Conservation (phyloP, 2,797 vertebrate genomes). For the Poecilia gillii region DNA sequence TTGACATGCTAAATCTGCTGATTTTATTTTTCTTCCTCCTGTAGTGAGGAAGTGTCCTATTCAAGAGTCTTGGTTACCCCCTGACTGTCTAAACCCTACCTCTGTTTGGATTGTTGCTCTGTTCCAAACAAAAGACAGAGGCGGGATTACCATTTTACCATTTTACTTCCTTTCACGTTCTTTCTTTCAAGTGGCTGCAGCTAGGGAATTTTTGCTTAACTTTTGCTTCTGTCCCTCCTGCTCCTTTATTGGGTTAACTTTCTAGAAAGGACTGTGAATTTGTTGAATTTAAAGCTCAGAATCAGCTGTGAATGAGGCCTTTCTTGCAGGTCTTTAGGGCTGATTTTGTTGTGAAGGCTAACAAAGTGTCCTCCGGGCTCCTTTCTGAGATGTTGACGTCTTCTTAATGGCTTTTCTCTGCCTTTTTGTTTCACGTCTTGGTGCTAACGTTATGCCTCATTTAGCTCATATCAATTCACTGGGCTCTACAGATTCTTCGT, state of each 20-base stretch:
- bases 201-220: constrained; percentile 57
- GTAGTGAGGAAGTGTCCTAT: constrained; percentile 87
- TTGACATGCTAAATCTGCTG: constrained; percentile 88
- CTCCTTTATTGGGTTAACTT: constrained; percentile 13
- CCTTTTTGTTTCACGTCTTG: constrained; percentile 78
- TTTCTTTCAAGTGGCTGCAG: constrained; percentile 77
- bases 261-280: constrained; percentile 42
- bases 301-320: constrained; percentile 58
- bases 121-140: constrained; percentile 84
- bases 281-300: constrained; percentile 56
- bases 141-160: constrained; percentile 79
- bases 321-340: constrained; percentile 51
- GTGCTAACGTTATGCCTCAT: constrained; percentile 83
- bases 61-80: constrained; percentile 82
- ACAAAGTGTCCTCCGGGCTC: constrained; percentile 77
- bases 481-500: constrained; percentile 65
- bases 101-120: constrained; percentile 85
- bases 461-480: constrained; percentile 79
- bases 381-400: constrained; percentile 76
- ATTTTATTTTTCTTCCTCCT: constrained; percentile 88
- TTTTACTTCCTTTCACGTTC: constrained; percentile 79
- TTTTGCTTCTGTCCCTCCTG: constrained; percentile 42
- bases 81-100: constrained; percentile 75
- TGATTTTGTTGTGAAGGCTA: constrained; percentile 63
- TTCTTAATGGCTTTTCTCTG: constrained; percentile 79